Evolutionary conservation across 2,888 invertebrate species (phyloP).

Genomic region (Polydrusus tereticollis): DNA sequence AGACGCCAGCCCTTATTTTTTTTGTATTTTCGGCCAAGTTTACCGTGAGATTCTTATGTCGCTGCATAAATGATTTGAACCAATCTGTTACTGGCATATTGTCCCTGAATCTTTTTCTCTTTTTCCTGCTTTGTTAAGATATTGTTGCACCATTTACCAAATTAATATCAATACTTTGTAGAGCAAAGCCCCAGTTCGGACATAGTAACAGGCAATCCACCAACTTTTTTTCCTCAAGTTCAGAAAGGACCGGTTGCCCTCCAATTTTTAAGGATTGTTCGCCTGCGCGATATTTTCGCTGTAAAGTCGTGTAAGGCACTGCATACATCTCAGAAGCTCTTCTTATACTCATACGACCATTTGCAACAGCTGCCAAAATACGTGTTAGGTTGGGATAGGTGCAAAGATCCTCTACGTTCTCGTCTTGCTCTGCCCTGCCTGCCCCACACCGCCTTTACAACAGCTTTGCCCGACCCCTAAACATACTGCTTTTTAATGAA

Average conservation of each 20-base stretch:
- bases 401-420: too few species aligned
- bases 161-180: background rate
- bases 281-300: conserved; percentile 40
- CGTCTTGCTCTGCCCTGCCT: too few species aligned
- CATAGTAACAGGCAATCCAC: conserved; percentile 1
- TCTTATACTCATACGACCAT: too few species aligned
- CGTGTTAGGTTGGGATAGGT: too few species aligned
- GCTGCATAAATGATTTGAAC: background rate
- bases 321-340: too few species aligned
- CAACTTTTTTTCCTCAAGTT: background rate
- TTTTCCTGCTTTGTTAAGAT: conserved; percentile 27
- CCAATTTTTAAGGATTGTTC: too few species aligned
- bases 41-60: conserved; percentile 31
- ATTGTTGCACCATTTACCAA: conserved; percentile 18
- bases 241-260: conserved; percentile 4
- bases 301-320: background rate
- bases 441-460: too few species aligned
- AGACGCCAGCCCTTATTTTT: conserved; percentile 30
- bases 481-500: too few species aligned
- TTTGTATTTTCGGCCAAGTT: conserved; percentile 35
- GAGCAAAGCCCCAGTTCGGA: background rate
- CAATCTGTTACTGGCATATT: background rate
- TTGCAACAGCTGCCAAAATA: too few species aligned
- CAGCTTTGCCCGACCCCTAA: too few species aligned
- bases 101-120: background rate